Evolutionary conservation across 2,888 invertebrate genomes (phyloP).

Genomic region (Electrophaes corylata): DNA sequence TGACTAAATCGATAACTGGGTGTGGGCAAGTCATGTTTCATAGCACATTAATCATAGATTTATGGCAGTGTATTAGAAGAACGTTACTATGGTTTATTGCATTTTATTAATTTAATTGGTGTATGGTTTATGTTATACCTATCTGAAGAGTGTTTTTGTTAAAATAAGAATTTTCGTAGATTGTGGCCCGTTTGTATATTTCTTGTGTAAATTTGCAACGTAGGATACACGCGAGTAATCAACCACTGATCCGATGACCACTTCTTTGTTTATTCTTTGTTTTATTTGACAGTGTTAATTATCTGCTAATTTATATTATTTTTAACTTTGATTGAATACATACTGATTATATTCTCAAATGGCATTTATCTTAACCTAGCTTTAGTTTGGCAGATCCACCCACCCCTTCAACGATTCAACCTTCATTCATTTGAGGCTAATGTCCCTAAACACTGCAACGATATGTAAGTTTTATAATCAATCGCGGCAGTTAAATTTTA

Average conservation of each 20-base stretch:
- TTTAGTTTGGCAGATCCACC: not conserved
- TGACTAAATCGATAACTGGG: constrained; percentile 43
- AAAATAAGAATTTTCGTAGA: constrained; percentile 6
- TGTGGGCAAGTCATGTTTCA: constrained; percentile 54
- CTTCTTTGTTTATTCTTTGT: constrained; percentile 10
- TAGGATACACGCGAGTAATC: not conserved
- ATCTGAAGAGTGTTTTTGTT: constrained; percentile 27
- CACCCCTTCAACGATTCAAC: not conserved
- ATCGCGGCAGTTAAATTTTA: no score
- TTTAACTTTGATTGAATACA: constrained; percentile 1
- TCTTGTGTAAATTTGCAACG: constrained; percentile 8
- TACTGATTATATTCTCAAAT: constrained; percentile 3
- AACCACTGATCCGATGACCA: constrained; percentile 5
- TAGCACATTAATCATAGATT: constrained; percentile 64
- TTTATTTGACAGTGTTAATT: not conserved
- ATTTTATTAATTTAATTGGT: constrained; percentile 52
- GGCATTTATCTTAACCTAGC: constrained; percentile 1
- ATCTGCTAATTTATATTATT: constrained; percentile 5
- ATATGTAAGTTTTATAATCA: not conserved
- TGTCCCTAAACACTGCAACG: not conserved
- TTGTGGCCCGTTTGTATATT: constrained; percentile 6
- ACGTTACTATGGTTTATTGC: constrained; percentile 55
- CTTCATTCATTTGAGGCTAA: not conserved
- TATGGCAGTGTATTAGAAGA: constrained; percentile 61
- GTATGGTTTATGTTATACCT: constrained; percentile 36